Evolutionary conservation across 2,797 vertebrate species (phyloP), one percentile per base, ranked within the genome.

Genomic region (Oophaga sylvatica): DNA sequence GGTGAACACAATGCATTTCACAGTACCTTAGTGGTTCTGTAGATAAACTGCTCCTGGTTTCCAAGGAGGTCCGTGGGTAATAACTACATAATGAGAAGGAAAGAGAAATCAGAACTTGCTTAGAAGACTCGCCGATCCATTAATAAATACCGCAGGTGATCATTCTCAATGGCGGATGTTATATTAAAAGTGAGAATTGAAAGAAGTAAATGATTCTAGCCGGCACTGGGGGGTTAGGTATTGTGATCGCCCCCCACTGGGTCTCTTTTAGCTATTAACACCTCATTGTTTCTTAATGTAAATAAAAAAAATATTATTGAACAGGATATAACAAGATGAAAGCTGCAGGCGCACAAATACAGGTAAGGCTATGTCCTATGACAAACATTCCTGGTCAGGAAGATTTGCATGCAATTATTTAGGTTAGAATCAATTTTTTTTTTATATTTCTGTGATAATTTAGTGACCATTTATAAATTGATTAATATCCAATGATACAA

Each of bases 11-110:
- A 13, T 53, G 60, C 6, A 67, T 56, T 82, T 67, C 35, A 82
- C 71, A 56, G 68, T 87, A 87, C 86, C 86, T 87, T 87, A 83
- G 86, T 82, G 86, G 86, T 65, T 87, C 86, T 75, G 57, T 87
- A 81, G 86, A 77, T 76, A 87, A 77, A 82, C 80, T 35, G 80
- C 80, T 83, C 45, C 86, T 87, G 86, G 79, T 65, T 77, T 87
- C 86, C 86, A 87, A 65, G 31, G 86, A 82, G 80, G 86, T 87
- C 68, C 86, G 86, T 65, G 86, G 86, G 71, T 87, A 87, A 82
- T 87, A 87, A 76, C 86, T 87, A 87, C 31, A 87, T 81, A 87
- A 87, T 76, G 65, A 82, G 78, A 77, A 83, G 68, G 71, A 87
- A 82, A 87, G 60, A 71, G 62, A 82, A 87, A 75, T 86, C 53